These are phyloP conservation scores for Schizaphis graminum DNA, from an alignment of 2,888 invertebrate genomes.

Conservation along the genomic window DNA sequence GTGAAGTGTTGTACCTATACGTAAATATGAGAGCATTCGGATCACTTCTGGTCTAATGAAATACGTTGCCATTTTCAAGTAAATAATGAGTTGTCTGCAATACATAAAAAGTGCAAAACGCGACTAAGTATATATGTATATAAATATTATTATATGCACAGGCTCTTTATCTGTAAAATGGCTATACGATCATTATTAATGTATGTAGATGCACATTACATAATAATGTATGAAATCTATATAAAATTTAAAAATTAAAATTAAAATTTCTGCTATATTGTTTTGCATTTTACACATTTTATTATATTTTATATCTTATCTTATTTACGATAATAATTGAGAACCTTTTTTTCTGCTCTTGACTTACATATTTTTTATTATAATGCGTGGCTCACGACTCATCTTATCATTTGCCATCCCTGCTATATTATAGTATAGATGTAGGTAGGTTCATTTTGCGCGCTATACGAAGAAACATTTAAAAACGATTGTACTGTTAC, in stretches of 20 bases:
- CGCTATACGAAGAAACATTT: background rate
- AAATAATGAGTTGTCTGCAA: background rate
- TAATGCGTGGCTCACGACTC: too few species aligned
- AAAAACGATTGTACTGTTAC: background rate
- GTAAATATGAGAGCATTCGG: background rate
- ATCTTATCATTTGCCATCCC: too few species aligned
- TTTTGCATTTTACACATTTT: too few species aligned
- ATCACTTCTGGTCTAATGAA: background rate
- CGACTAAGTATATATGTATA: background rate
- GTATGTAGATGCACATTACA: background rate
- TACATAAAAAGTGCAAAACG: background rate
- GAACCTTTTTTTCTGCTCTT: too few species aligned
- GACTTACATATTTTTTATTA: too few species aligned
- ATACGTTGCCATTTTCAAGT: background rate
- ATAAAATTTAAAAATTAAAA: background rate
- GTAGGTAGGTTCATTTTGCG: background rate
- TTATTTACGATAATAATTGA: too few species aligned
- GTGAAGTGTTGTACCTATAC: background rate
- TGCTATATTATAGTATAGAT: too few species aligned
- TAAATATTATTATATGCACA: background rate
- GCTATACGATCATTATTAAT: background rate
- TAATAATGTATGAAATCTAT: background rate
- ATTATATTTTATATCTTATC: too few species aligned
- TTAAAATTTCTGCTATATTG: too few species aligned
- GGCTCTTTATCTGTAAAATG: background rate